Evolutionary conservation across 2,888 invertebrate species (phyloP).

Genomic region (Eristalinus sepulchralis): DNA sequence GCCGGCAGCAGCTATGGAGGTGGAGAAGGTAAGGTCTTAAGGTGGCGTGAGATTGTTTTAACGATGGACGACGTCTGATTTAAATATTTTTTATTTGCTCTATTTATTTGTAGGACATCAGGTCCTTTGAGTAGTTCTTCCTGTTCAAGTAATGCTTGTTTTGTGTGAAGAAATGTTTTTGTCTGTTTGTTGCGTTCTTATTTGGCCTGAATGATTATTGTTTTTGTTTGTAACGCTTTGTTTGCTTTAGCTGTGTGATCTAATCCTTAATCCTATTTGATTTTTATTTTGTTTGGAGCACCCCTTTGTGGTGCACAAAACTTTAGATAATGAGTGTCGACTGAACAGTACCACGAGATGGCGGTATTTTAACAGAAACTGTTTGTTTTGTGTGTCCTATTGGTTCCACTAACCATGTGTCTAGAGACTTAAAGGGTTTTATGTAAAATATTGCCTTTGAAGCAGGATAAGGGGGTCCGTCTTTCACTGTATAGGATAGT

Average conservation of each 20-base stretch:
- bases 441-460: too few species aligned
- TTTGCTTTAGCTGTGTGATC: too few species aligned
- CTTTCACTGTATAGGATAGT: too few species aligned
- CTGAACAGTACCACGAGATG: too few species aligned
- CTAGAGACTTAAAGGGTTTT: too few species aligned
- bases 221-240: neutral
- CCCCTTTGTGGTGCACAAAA: too few species aligned
- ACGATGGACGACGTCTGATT: neutral
- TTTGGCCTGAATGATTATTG: neutral
- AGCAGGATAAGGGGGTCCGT: too few species aligned
- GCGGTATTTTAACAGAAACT: too few species aligned
- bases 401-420: too few species aligned
- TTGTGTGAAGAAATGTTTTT: constrained; percentile 36
- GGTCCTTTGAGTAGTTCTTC: constrained; percentile 68
- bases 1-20: constrained; percentile 70
- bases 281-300: too few species aligned
- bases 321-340: too few species aligned
- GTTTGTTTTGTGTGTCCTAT: too few species aligned
- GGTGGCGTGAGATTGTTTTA: neutral
- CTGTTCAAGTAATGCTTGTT: constrained; percentile 56
- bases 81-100: constrained; percentile 30
- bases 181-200: neutral
- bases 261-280: neutral
- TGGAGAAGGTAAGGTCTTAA: constrained; percentile 76
- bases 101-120: constrained; percentile 66